Base-by-base conservation (phyloP, 2,888 invertebrate species). In the Drosophila meridionalis region DNA sequence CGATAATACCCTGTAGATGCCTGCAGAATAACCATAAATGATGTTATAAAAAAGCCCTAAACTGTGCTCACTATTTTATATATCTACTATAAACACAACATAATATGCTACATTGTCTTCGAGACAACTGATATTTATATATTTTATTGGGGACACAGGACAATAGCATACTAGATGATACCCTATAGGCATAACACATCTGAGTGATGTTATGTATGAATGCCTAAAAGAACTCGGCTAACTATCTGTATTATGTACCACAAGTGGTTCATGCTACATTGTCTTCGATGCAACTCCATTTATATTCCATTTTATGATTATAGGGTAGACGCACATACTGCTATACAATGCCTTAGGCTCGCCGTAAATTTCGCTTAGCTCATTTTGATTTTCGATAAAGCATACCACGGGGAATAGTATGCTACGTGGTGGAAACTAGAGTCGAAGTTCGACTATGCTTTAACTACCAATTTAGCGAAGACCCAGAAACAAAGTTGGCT, bases 341-440 rank as follows among this genome's bases (percentile, higher is more conserved):
- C 36, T 40, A 48, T 11, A 56, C 30, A 12, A 34, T 34, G 40
- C 36, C 62, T 34, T 30, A 26, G 48, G 48, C 38, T 47, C 9
- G 4, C 26, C 34, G 45, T 36, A 63, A n/a, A 45, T 45, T 64
- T 34, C 38, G 53, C 9, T 4, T 45, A 43, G 38, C 32, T 47
- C 38, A 47, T 64, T 64, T 63, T 67, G 67, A 53, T 40, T 64
- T 65, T 47, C 65, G 65, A 67, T 67, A 67, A 67, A 67, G 38
- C 66, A 52, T 53, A 45, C 66, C 38, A 11, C 11, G 32, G 65
- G 47, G 55, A 65, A 67, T 28, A 38, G 38, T 38, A 56, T 48
- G 65, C 28, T 30, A 42, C 48, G 42, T 56, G 4, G 5, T 12
- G 14, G 34, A 42, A 42, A 34, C 26, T 14, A 30, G 30, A 26